These are phyloP conservation scores for Brenthis ino DNA, from an alignment of 2,888 invertebrate species.

Conservation along the genomic window DNA sequence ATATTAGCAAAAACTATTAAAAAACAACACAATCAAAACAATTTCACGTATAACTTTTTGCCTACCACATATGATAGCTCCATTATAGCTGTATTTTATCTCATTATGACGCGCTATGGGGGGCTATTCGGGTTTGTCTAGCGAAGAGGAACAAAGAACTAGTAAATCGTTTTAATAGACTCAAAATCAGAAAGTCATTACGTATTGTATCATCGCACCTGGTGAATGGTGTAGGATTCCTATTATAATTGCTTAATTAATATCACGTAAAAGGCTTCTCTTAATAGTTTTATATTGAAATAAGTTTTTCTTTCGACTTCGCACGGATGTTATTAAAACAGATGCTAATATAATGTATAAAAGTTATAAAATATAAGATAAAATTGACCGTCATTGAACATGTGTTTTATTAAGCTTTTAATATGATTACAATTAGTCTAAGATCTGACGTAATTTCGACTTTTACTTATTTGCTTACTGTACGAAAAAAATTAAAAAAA, in stretches of 20 bases:
- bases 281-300: background rate
- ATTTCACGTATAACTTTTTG: slow-evolving; percentile 39
- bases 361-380: too few relatives aligned
- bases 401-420: too few relatives aligned
- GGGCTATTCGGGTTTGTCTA: slow-evolving; percentile 63
- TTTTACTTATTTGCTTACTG: too few relatives aligned
- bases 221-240: slow-evolving; percentile 69
- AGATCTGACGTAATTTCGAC: too few relatives aligned
- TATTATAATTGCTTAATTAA: slow-evolving; percentile 52
- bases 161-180: slow-evolving; percentile 81
- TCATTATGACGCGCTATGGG: slow-evolving; percentile 78
- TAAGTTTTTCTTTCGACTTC: background rate
- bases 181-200: slow-evolving; percentile 69
- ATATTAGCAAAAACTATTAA: slow-evolving; percentile 39
- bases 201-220: slow-evolving; percentile 70
- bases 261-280: background rate
- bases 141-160: slow-evolving; percentile 64
- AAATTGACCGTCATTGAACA: too few relatives aligned
- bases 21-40: slow-evolving; percentile 2
- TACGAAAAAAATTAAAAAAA: too few relatives aligned
- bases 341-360: background rate
- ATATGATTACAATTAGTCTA: too few relatives aligned
- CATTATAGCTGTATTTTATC: slow-evolving; percentile 69
- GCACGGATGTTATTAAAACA: background rate
- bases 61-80: slow-evolving; percentile 75